Evolutionary conservation across 2,797 vertebrate genomes (phyloP), one percentile per base, ranked within the genome.

Genomic region (Vireo griseus): DNA sequence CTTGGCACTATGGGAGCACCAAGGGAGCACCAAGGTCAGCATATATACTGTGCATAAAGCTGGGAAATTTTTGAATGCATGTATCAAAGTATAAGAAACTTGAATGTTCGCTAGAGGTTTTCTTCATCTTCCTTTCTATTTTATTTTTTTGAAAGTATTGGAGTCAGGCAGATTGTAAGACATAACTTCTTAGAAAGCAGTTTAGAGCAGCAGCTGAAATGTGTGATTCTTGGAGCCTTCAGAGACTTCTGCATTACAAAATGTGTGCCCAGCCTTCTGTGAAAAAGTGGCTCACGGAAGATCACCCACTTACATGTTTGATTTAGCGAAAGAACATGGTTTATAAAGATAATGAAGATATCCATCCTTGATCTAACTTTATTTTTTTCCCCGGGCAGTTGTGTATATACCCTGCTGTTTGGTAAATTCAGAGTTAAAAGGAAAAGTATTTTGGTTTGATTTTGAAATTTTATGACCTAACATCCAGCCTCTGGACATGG

Each of bases 391-490:
- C 19, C 22, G 48, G 20, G 31, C 3, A 9, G 5, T 18, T 55
- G 8, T 62, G 9, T n/a, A 28, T 40, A 12, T 35, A 57, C 11
- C 0, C 0, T 48, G 21, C 18, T 44, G 31, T 39, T 66, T 45
- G 71, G 81, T 48, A 72, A 92, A 68, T 39, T 44, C 37, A 65
- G 71, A 90, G 40, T 81, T 93, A 80, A 90, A 93, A 86, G 33
- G 26, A 61, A 44, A 66, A 89, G 21, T 35, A 61, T 58, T 92
- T 80, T 11, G 8, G 44, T 82, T 80, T 45, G 71, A 72, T 29
- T 54, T 52, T 87, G 71, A 85, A 67, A 71, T 63, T 42, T 67
- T 61, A 37, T 69, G 81, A 91, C 47, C 62, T 88, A 75, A 50
- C 62, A 66, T 48, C 40, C 76, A 86, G 92, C 88, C 90, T 74